Base-by-base conservation (phyloP, 2,113 vertebrate genomes). In the Amazona vittata region DNA sequence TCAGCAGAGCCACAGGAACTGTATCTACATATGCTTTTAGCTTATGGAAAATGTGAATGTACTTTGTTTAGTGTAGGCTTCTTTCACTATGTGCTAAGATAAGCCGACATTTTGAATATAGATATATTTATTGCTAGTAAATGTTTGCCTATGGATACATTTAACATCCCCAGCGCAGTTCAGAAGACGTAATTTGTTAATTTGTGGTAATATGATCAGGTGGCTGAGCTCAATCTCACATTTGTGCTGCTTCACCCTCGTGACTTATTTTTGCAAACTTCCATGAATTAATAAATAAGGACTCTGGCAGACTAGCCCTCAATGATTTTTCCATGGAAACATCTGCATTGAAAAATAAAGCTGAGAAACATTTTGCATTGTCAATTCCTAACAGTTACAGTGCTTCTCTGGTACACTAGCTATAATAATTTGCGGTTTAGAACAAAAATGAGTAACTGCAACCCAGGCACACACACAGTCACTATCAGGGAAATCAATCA, bases 401-500 rank as follows among this genome's bases (percentile, higher is more conserved):
- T 11, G 5, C 35, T 95, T 94, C 65, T 92, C 87, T 86, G 90
- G 86, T 96, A 94, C 65, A 88, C 86, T 86, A 92, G 70, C 47
- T 93, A 77, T 43, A 94, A 71, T 78, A 97, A 92, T 95, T 96
- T 86, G 76, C 41, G 44, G 46, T 95, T 95, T 91, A 86, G 75
- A 94, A 64, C 60, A 86, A 79, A 96, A 94, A 83, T 60, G 70
- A 74, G 52, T 68, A 83, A 85, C 60, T 77, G 9, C 50, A 80
- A 73, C 43, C 75, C 15, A 90, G 55, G 37, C 37, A 71, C 62
- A 63, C 6, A 25, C 6, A 28, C 74, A 88, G 75, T 63, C 35
- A 70, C 44, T 96, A 92, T 83, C 85, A 88, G 52, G 29, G 62
- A 94, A 96, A 97, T 95, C 91, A 96, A 96, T 95, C 95, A 95